Conservation (phyloP, 1,140 invertebrate genomes). For the Cecropterus lyciades region DNA sequence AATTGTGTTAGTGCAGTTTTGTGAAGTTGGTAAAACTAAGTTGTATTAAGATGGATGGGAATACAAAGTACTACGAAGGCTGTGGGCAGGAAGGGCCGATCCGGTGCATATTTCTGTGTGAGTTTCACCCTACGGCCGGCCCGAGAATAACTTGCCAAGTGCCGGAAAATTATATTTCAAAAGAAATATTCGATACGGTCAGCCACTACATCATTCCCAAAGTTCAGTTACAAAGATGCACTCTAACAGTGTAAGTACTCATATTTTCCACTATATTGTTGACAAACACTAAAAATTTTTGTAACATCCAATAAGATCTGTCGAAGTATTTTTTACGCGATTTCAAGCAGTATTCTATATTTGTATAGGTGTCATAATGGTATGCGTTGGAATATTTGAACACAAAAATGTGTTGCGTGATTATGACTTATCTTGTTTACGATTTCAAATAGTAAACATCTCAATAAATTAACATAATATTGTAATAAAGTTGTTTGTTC, state of each 20-base stretch:
- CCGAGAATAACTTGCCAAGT: conserved; percentile 94
- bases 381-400: background rate
- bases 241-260: conserved; percentile 92
- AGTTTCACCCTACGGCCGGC: conserved; percentile 93
- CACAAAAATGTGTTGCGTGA: conserved; percentile 2
- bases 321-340: conserved; percentile 7
- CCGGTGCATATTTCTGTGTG: conserved; percentile 92
- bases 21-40: conserved; percentile 25
- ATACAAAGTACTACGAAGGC: conserved; percentile 81
- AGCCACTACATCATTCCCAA: conserved; percentile 97
- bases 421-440: background rate
- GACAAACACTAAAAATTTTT: conserved; percentile 22
- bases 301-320: conserved; percentile 11
- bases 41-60: conserved; percentile 70
- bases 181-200: conserved; percentile 95
- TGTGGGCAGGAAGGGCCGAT: conserved; percentile 88
- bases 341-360: conserved; percentile 16
- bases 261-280: conserved; percentile 7
- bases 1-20: conserved; percentile 26
- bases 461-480: too few species aligned
- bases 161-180: conserved; percentile 93
- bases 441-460: background rate
- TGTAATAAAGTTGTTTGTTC: too few species aligned
- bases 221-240: conserved; percentile 93
- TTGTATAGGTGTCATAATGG: conserved; percentile 6